Evolutionary conservation across 2,888 invertebrate species (phyloP).

Genomic region (Caenorhabditis sulstoni): DNA sequence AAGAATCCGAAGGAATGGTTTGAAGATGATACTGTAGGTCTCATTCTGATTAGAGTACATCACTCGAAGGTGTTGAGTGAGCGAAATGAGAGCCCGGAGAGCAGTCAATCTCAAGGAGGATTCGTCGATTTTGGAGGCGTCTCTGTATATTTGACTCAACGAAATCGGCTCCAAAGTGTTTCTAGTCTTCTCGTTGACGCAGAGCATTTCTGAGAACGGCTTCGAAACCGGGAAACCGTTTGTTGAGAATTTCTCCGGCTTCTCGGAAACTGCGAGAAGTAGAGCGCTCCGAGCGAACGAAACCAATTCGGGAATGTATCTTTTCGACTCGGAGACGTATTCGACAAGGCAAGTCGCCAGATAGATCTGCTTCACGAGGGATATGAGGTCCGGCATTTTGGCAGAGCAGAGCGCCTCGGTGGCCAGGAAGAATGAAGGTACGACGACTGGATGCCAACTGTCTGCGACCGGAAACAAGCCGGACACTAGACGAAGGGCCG

Average conservation of each 20-base stretch:
- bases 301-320: conserved; percentile 88
- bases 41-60: conserved; percentile 64
- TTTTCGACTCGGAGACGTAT: conserved; percentile 68
- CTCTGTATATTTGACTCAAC: conserved; percentile 22
- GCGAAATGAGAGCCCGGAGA: conserved; percentile 52
- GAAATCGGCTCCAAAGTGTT: conserved; percentile 33
- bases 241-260: conserved; percentile 49
- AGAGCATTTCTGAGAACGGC: conserved; percentile 71
- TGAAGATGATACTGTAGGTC: conserved; percentile 61
- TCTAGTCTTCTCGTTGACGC: conserved; percentile 40
- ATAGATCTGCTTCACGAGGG: conserved; percentile 56
- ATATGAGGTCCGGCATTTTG: conserved; percentile 50
- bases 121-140: background rate
- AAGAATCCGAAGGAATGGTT: conserved; percentile 59
- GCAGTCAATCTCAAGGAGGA: conserved; percentile 23
- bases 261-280: conserved; percentile 83
- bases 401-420: conserved; percentile 83
- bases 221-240: conserved; percentile 70
- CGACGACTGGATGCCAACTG: conserved; percentile 91
- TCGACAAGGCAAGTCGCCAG: conserved; percentile 62
- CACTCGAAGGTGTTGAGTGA: conserved; percentile 53
- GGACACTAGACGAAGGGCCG: conserved; percentile 87
- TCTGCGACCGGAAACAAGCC: conserved; percentile 92
- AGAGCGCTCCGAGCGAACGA: conserved; percentile 89
- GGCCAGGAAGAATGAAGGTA: conserved; percentile 89